Evolutionary conservation across 2,888 invertebrate species (phyloP).

Genomic region (Plusia festucae): DNA sequence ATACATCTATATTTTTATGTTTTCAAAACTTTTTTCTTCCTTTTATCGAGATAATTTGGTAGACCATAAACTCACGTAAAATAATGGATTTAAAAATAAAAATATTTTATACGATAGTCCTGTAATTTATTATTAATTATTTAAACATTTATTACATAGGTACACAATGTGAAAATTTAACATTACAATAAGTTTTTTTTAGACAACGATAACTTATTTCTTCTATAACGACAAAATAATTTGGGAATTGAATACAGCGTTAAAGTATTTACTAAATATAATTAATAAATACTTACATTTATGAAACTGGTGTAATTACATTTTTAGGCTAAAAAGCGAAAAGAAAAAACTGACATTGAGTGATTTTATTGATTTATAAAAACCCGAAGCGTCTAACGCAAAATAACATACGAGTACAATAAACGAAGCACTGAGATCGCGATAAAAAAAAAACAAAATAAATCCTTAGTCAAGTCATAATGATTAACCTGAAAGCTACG

Average conservation of each 20-base stretch:
- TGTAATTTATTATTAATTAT: conserved; percentile 2
- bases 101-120: neutral
- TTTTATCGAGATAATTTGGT: conserved; percentile 15
- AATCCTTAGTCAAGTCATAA: conserved; percentile 12
- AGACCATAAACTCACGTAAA: neutral
- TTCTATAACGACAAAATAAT: conserved; percentile 13
- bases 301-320: too few relatives aligned
- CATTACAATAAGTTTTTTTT: conserved; percentile 23
- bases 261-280: too few relatives aligned
- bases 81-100: neutral
- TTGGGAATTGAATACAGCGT: conserved; percentile 10
- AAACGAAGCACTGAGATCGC: conserved; percentile 59
- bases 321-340: neutral
- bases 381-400: conserved; percentile 41
- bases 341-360: neutral
- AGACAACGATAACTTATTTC: conserved; percentile 27
- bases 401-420: conserved; percentile 42
- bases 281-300: too few relatives aligned
- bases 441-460: conserved; percentile 24
- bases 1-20: conserved; percentile 6
- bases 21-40: neutral
- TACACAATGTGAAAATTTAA: conserved; percentile 41
- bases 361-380: conserved; percentile 20
- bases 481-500: conserved; percentile 10
- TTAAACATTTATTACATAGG: conserved; percentile 50